These are phyloP conservation scores for Phalacrocorax aristotelis DNA, from an alignment of 2,113 vertebrate species.

Conservation along the genomic window DNA sequence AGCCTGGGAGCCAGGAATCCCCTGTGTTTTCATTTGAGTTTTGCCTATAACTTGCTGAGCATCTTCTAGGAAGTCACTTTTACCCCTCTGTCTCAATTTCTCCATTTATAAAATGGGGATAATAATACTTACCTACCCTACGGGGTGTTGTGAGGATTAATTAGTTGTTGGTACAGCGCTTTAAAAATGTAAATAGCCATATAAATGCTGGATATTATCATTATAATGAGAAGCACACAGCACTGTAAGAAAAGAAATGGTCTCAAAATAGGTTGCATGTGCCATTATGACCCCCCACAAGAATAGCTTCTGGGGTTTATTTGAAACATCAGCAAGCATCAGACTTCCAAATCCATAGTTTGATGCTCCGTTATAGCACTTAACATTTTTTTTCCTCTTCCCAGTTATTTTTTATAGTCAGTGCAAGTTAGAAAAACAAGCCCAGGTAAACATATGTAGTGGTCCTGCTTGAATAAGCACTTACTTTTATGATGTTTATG, in stretches of 20 bases:
- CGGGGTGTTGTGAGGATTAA: conserved; percentile 69
- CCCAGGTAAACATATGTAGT: conserved; percentile 72
- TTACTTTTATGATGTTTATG: conserved; percentile 71
- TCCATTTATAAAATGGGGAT: conserved; percentile 46
- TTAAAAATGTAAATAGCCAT: conserved; percentile 62
- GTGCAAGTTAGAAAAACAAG: conserved; percentile 55
- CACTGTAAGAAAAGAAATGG: conserved; percentile 47
- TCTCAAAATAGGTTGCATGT: conserved; percentile 43
- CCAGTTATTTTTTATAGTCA: conserved; percentile 29
- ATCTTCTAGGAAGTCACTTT: conserved; percentile 35
- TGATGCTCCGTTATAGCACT: not conserved
- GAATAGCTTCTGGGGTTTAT: conserved; percentile 49
- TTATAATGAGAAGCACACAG: conserved; percentile 52
- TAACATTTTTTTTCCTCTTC: not conserved
- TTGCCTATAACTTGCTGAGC: not conserved
- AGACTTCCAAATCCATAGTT: conserved; percentile 17
- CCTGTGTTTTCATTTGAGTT: not conserved
- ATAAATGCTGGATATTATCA: conserved; percentile 62
- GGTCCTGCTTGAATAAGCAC: conserved; percentile 73
- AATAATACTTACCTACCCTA: conserved; percentile 63
- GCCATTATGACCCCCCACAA: conserved; percentile 18
- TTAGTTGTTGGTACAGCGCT: conserved; percentile 52
- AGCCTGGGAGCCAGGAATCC: not conserved
- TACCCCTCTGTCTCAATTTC: conserved; percentile 33
- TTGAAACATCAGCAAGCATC: conserved; percentile 21